Percentiles rank a stretch among this genome's conserved stretches.
These are phyloP conservation scores for Cygnus atratus DNA, from an alignment of 2,113 vertebrate species.

Conservation along the genomic window DNA sequence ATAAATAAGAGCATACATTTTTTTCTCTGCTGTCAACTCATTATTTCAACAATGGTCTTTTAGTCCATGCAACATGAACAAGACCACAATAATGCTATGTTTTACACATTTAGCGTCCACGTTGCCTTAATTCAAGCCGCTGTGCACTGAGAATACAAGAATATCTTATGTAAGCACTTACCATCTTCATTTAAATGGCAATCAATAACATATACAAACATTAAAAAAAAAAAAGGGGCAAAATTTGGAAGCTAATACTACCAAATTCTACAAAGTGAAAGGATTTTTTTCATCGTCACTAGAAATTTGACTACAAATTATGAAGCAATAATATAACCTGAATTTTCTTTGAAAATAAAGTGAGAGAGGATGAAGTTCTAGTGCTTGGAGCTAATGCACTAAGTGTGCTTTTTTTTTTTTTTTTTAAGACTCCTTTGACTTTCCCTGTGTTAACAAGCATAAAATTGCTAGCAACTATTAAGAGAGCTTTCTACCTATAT, in stretches of 20 bases:
- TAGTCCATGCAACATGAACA: accelerated
- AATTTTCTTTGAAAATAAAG: neutral
- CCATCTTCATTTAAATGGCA: neutral
- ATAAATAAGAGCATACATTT: accelerated
- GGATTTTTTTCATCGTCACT: neutral
- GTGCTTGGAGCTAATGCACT: neutral
- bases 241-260: neutral
- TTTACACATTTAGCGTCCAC: accelerated
- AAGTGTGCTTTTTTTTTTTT: neutral
- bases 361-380: accelerated
- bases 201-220: accelerated
- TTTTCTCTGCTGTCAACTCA: neutral
- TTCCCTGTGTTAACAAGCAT: neutral
- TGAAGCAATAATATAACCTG: neutral
- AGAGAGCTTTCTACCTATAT: neutral
- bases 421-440: neutral
- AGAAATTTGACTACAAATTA: neutral
- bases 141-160: neutral
- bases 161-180: neutral
- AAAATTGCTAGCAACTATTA: neutral
- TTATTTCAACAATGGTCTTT: neutral
- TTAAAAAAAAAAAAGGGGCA: neutral
- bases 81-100: accelerated
- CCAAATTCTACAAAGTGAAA: accelerated
- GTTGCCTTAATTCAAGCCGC: neutral